phyloP scores from a whole-genome alignment of 2,888 invertebrate species.

The Agonopterix heracliana region DNA sequence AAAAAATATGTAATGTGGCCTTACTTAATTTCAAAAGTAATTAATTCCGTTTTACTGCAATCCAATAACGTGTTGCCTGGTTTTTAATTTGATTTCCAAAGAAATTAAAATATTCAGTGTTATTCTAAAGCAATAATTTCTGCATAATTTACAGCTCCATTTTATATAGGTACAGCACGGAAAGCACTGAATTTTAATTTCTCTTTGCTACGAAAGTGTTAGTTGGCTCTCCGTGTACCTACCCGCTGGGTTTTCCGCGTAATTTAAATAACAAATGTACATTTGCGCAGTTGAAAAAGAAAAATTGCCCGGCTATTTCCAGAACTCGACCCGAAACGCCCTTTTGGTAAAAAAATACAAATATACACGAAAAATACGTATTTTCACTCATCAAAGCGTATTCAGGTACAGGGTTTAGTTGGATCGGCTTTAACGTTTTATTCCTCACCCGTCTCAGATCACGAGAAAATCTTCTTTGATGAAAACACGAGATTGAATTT shows the following conservation, averaged over 20 bases:
- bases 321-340: slow-evolving; percentile 5
- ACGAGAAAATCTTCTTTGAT: slow-evolving; percentile 12
- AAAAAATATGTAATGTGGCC: too few species aligned
- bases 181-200: background rate
- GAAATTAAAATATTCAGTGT: too few species aligned
- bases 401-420: slow-evolving; percentile 15
- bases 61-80: too few species aligned
- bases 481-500: slow-evolving; percentile 7
- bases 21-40: too few species aligned
- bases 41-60: too few species aligned
- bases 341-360: background rate
- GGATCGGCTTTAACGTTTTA: slow-evolving; percentile 18
- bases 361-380: slow-evolving; percentile 18
- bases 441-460: background rate
- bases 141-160: too few species aligned
- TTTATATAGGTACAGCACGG: too few species aligned
- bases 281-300: slow-evolving; percentile 26
- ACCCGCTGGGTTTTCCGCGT: slow-evolving; percentile 31
- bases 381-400: slow-evolving; percentile 18
- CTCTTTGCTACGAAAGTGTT: slow-evolving; percentile 13
- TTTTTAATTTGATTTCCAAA: too few species aligned
- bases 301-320: slow-evolving; percentile 30
- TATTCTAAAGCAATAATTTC: too few species aligned
- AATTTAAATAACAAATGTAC: slow-evolving; percentile 54
- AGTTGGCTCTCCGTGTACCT: slow-evolving; percentile 10